Base-by-base conservation (phyloP, 2,888 invertebrate genomes). In the Encarsia formosa region DNA sequence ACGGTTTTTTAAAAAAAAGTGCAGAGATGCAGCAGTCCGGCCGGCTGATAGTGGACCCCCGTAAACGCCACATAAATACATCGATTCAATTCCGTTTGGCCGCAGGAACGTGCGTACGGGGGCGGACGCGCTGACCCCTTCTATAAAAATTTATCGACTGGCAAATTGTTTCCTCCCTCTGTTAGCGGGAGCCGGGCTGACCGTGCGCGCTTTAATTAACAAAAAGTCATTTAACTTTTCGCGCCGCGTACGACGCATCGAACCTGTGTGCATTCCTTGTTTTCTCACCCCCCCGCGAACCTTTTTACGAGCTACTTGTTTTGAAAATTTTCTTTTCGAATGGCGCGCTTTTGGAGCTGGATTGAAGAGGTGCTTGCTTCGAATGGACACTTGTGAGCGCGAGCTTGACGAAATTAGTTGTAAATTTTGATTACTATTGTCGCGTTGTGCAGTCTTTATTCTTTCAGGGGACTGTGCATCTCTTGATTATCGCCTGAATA, bases 121-220 rank as follows among this genome's bases (percentile, higher is more conserved):
- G 22, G 13, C 52, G n/a, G n/a, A n/a, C n/a, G n/a, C n/a, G n/a
- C n/a, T n/a, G n/a, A n/a, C n/a, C n/a, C n/a, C 62, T 63, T 61
- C 62, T 62, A 61, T 64, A 73, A 73, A 73, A 73, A 73, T 73
- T 73, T 73, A 73, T 73, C 73, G 73, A 72, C 73, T 73, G 73
- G 73, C 65, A 73, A 73, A 73, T 73, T 73, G 73, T 73, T 73
- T 73, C 68, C 70, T 70, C 68, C 66, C 65, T 63, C 48, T 48
- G 41, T 42, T 65, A 18, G 42, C 15, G 42, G 22, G 13, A 26
- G 31, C 47, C 41, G 35, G 29, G 22, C 22, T 31, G n/a, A n/a
- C n/a, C n/a, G n/a, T n/a, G n/a, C n/a, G n/a, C n/a, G n/a, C 68
- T 68, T 73, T 73, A 72, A 73, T 73, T 73, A 72, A 72, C 70